Evolutionary conservation across 2,888 invertebrate genomes (phyloP).

Genomic region (Linyphia triangularis): DNA sequence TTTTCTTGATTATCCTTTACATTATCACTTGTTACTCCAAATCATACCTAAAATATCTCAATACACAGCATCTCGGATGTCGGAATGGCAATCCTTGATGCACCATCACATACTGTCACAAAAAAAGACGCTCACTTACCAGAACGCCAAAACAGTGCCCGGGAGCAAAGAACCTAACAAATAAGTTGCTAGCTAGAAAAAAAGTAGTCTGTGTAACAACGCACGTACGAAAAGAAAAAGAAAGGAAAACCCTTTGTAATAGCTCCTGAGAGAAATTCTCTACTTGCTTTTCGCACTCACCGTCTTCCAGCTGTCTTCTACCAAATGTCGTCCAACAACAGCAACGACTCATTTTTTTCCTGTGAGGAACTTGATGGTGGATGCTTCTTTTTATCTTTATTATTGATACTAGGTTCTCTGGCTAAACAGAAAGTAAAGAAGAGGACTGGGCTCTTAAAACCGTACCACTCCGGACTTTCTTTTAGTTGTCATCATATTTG

Average conservation of each 20-base stretch:
- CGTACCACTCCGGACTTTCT: constrained; percentile 4
- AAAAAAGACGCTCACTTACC: constrained; percentile 15
- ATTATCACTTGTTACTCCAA: too few species aligned
- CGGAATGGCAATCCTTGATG: background rate
- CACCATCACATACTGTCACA: background rate
- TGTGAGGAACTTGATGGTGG: constrained; percentile 1
- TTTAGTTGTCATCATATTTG: constrained; percentile 20
- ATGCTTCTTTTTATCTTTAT: constrained; percentile 11
- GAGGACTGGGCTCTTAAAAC: constrained; percentile 8
- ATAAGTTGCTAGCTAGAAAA: constrained; percentile 15
- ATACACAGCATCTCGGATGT: too few species aligned
- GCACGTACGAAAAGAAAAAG: constrained; percentile 28
- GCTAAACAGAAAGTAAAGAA: background rate
- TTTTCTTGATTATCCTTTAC: too few species aligned
- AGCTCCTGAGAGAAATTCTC: constrained; percentile 22
- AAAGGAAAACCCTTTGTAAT: constrained; percentile 1
- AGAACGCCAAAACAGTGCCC: background rate
- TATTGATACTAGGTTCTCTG: constrained; percentile 11
- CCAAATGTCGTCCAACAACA: constrained; percentile 21
- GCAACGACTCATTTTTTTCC: constrained; percentile 10
- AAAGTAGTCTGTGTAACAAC: background rate
- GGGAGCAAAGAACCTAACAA: constrained; percentile 5
- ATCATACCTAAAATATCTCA: too few species aligned
- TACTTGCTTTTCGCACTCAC: constrained; percentile 28
- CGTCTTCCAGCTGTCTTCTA: constrained; percentile 1